Percentiles rank a stretch among this genome's conserved stretches.
Evolutionary conservation across 1,140 invertebrate species (phyloP).

Genomic region (Apocrypta bakeri): DNA sequence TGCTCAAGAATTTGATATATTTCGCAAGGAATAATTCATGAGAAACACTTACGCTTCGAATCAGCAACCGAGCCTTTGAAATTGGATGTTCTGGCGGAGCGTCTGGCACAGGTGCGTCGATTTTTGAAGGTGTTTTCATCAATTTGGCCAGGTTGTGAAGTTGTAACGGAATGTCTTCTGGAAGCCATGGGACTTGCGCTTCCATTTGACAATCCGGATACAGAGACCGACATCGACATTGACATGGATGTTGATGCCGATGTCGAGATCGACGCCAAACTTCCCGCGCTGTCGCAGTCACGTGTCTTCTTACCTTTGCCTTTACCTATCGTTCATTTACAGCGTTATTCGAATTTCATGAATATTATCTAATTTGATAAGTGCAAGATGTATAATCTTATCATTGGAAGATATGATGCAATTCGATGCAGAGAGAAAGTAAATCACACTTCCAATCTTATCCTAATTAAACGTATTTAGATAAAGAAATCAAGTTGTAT

Average conservation of each 20-base stretch:
- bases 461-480: too few species aligned
- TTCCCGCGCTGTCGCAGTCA: constrained; percentile 75
- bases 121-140: constrained; percentile 82
- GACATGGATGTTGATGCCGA: constrained; percentile 87
- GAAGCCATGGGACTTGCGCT: constrained; percentile 85
- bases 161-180: constrained; percentile 87
- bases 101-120: constrained; percentile 81
- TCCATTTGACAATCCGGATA: constrained; percentile 85
- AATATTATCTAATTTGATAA: too few species aligned
- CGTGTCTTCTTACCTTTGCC: constrained; percentile 62
- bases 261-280: constrained; percentile 74
- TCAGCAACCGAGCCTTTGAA: constrained; percentile 76
- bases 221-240: constrained; percentile 85
- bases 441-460: not conserved
- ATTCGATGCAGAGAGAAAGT: not conserved
- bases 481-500: too few species aligned
- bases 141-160: constrained; percentile 78
- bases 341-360: too few species aligned
- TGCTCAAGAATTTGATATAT: too few species aligned
- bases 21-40: not conserved
- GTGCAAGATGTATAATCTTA: too few species aligned
- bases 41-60: constrained; percentile 54
- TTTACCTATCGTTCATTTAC: constrained; percentile 56
- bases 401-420: too few species aligned
- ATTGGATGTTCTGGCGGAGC: constrained; percentile 83